A percentile compares a stretch with the other conserved stretches of the same genome.
These are phyloP conservation scores for Antrozous pallidus DNA, from an alignment of 2,797 vertebrate genomes.

Conservation along the genomic window DNA sequence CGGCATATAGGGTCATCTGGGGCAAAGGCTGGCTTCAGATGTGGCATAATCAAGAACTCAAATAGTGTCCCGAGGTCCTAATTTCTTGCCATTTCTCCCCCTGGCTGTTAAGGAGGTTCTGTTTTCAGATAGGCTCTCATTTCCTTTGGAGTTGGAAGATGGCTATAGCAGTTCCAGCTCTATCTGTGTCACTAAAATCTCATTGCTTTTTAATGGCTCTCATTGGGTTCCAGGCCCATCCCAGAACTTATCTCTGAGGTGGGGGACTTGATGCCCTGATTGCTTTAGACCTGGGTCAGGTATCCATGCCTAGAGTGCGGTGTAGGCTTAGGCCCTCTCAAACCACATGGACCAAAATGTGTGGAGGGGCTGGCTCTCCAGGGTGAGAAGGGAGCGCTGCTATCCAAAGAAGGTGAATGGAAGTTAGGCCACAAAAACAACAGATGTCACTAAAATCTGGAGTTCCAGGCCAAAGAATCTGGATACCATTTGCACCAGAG, in stretches of 20 bases:
- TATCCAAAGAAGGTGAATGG: neutral
- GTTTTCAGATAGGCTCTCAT: neutral
- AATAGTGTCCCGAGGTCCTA: neutral
- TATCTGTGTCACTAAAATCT: neutral
- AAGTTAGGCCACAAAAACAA: neutral
- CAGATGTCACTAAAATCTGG: neutral
- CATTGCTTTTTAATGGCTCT: neutral
- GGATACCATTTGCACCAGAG: conserved; percentile 13
- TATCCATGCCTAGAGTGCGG: neutral
- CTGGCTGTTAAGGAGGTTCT: neutral
- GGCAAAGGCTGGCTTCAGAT: neutral
- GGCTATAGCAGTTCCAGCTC: neutral
- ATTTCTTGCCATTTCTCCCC: neutral
- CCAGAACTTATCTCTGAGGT: neutral
- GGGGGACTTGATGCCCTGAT: neutral
- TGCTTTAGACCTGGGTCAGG: neutral
- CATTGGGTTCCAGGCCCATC: neutral
- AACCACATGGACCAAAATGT: neutral
- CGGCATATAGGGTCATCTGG: neutral
- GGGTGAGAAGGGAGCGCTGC: neutral
- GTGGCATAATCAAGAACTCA: neutral
- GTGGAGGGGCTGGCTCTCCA: neutral
- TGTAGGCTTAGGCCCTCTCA: neutral
- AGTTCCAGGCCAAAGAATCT: neutral
- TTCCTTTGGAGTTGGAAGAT: neutral